phyloP scores from a whole-genome alignment of 2,113 vertebrate species.

The Macquaria australasica region DNA sequence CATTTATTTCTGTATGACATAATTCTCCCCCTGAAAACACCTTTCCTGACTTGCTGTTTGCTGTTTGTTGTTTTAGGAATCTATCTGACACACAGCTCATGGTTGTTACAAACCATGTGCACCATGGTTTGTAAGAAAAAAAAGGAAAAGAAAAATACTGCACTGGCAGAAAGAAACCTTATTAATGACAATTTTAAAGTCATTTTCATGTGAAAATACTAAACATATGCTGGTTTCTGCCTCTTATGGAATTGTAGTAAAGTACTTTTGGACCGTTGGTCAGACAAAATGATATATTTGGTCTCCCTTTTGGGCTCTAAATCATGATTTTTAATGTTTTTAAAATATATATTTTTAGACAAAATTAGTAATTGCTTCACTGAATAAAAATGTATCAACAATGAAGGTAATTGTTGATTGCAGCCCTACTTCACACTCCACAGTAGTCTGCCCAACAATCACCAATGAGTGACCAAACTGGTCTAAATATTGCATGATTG shows the following conservation, averaged over 20 bases:
- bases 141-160: background rate
- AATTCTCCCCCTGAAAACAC: slow-evolving; percentile 12
- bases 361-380: background rate
- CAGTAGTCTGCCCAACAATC: background rate
- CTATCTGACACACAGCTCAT: background rate
- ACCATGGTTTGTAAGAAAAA: background rate
- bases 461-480: background rate
- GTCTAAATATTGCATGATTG: background rate
- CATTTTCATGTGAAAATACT: background rate
- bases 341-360: background rate
- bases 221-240: background rate
- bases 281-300: background rate
- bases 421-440: background rate
- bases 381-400: background rate
- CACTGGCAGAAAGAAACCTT: background rate
- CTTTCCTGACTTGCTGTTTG: slow-evolving; percentile 16
- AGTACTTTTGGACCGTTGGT: background rate
- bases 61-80: slow-evolving; percentile 4
- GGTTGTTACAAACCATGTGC: background rate
- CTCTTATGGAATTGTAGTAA: background rate
- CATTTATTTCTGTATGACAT: slow-evolving; percentile 18
- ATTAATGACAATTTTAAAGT: background rate
- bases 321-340: background rate
- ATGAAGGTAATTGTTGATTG: background rate
- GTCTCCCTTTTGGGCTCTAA: background rate